phyloP scores from a whole-genome alignment of 2,113 vertebrate species.

The Limanda limanda region DNA sequence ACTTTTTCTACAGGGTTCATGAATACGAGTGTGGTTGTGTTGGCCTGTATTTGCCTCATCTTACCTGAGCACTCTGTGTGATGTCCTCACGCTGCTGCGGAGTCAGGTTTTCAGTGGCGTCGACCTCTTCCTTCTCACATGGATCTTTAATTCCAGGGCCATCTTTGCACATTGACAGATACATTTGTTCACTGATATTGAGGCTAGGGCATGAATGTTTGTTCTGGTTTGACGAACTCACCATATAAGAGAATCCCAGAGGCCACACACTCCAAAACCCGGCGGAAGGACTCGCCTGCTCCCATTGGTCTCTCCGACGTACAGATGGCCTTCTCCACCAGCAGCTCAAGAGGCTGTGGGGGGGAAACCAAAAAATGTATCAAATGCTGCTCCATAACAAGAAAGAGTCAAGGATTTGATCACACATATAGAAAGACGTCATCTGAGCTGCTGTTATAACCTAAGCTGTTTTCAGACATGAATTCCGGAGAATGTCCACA shows the following conservation, averaged over 20 bases:
- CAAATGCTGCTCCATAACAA: neutral
- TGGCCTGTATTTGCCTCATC: neutral
- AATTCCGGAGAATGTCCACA: too few species aligned
- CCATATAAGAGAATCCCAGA: constrained; percentile 96
- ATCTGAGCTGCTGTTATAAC: neutral
- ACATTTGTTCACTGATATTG: neutral
- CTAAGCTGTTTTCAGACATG: too few species aligned
- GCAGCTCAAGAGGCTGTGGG: constrained; percentile 90
- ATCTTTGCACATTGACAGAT: constrained; percentile 53
- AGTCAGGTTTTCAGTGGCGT: constrained; percentile 87
- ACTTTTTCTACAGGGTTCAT: neutral
- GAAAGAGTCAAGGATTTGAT: neutral
- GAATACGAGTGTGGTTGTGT: neutral
- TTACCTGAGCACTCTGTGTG: constrained; percentile 94
- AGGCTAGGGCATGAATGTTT: neutral
- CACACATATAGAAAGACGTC: neutral
- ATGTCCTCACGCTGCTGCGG: constrained; percentile 94
- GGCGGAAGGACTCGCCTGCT: constrained; percentile 91
- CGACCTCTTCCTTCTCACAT: constrained; percentile 92
- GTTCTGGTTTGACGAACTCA: constrained; percentile 49
- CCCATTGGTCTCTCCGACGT: constrained; percentile 92
- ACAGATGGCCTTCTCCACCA: constrained; percentile 93
- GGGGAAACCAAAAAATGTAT: constrained; percentile 25
- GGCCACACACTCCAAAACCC: constrained; percentile 94
- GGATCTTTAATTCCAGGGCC: constrained; percentile 95